Percentiles rank a stretch among this genome's conserved stretches.
These are phyloP conservation scores for Kryphioiulus occultus DNA, from an alignment of 2,888 invertebrate species.

Conservation along the genomic window DNA sequence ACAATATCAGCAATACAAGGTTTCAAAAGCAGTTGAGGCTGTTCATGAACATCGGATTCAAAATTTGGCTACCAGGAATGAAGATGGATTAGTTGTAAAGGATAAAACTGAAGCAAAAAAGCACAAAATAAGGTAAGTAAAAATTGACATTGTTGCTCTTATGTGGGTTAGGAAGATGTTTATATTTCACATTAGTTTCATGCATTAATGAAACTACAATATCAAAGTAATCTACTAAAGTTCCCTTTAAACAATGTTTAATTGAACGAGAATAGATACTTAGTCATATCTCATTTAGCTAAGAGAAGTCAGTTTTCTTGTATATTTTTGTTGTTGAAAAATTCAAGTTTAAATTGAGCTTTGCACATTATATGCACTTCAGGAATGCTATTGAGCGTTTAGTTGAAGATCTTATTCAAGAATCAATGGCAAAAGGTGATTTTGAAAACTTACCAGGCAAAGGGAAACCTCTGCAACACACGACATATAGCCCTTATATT, in stretches of 20 bases:
- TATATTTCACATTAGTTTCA: too few relatives aligned
- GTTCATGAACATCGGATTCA: conserved; percentile 68
- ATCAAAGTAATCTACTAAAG: too few relatives aligned
- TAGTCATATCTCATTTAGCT: too few relatives aligned
- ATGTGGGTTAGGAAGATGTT: background rate
- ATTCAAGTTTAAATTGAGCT: too few relatives aligned
- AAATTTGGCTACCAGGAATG: conserved; percentile 65
- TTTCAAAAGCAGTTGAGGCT: conserved; percentile 74
- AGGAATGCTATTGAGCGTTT: conserved; percentile 82
- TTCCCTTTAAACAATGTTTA: too few relatives aligned
- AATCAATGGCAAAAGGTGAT: conserved; percentile 88
- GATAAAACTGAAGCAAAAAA: conserved; percentile 72
- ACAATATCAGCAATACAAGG: conserved; percentile 75
- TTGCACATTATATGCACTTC: conserved; percentile 54
- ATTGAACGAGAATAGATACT: too few relatives aligned
- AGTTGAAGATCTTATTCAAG: conserved; percentile 90
- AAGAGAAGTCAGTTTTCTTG: too few relatives aligned
- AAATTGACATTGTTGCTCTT: background rate
- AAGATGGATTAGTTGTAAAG: conserved; percentile 69
- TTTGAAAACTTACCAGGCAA: conserved; percentile 82
- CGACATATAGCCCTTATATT: conserved; percentile 81
- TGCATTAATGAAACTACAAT: too few relatives aligned
- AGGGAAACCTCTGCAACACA: conserved; percentile 79
- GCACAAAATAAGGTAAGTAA: conserved; percentile 73
- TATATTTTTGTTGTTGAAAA: too few relatives aligned